Evolutionary conservation across 2,113 vertebrate genomes (phyloP).

Genomic region (Ramphastos sulfuratus): DNA sequence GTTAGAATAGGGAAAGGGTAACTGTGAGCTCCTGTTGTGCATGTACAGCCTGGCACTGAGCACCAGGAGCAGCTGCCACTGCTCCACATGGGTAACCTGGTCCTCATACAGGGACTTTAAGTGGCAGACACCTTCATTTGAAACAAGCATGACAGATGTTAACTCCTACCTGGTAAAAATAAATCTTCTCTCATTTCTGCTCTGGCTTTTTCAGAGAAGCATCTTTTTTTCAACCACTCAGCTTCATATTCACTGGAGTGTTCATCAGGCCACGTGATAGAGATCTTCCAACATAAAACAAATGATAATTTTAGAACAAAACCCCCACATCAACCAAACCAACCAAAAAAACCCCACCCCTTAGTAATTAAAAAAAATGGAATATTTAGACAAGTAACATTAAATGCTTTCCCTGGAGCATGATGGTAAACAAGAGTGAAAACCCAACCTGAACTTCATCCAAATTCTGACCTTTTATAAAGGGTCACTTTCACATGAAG

Average conservation of each 20-base stretch:
- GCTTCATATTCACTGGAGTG: conserved; percentile 89
- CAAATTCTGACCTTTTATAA: neutral
- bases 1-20: neutral
- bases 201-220: conserved; percentile 88
- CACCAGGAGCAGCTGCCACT: rapidly evolving
- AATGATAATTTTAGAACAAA: neutral
- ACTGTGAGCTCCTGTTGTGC: rapidly evolving
- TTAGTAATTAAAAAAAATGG: neutral
- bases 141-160: neutral
- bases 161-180: conserved; percentile 86
- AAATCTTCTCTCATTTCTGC: conserved; percentile 80
- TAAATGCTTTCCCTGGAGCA: neutral
- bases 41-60: neutral
- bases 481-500: neutral
- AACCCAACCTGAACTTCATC: neutral
- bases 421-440: neutral
- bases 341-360: neutral
- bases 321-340: neutral
- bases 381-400: neutral
- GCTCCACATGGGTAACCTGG: neutral
- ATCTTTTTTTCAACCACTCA: conserved; percentile 90
- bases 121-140: neutral
- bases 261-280: conserved; percentile 86
- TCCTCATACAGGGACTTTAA: neutral
- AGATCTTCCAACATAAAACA: conserved; percentile 77